Evolutionary conservation across 1,140 invertebrate species (phyloP).

Genomic region (Penaeus vannamei): DNA sequence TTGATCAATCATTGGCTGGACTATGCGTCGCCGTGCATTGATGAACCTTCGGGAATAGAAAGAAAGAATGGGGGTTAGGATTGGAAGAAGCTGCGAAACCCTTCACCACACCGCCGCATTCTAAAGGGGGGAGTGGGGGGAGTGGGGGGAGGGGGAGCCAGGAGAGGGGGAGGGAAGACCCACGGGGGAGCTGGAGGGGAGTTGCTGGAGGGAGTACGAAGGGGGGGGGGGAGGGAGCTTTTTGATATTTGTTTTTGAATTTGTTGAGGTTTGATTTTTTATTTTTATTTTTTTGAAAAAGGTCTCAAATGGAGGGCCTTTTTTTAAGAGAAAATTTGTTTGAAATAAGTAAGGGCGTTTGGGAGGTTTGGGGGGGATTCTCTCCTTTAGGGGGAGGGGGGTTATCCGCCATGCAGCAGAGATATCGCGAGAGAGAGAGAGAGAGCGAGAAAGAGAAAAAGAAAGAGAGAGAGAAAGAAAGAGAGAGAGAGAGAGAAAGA

Average conservation of each 20-base stretch:
- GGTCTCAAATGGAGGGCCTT: too few relatives aligned
- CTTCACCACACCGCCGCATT: conserved; percentile 39
- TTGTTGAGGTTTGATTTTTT: too few relatives aligned
- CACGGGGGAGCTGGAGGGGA: neutral
- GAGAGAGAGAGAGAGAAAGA: too few relatives aligned
- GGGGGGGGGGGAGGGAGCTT: neutral
- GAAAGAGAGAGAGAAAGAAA: too few relatives aligned
- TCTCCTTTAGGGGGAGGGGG: too few relatives aligned
- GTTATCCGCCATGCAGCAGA: too few relatives aligned
- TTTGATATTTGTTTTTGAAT: neutral
- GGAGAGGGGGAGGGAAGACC: neutral
- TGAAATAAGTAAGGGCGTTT: too few relatives aligned
- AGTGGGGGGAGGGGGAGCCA: neutral
- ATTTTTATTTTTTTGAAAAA: too few relatives aligned
- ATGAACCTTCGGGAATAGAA: conserved; percentile 81
- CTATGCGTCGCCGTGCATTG: conserved; percentile 91
- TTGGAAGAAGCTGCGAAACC: conserved; percentile 41
- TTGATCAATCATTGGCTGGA: conserved; percentile 91
- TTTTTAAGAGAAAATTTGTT: too few relatives aligned
- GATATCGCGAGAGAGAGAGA: too few relatives aligned
- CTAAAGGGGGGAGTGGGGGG: conserved; percentile 6
- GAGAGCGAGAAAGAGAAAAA: too few relatives aligned
- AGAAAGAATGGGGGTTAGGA: conserved; percentile 65
- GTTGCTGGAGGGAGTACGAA: neutral
- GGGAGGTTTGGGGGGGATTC: too few relatives aligned